These are phyloP conservation scores for Papilio polytes DNA, from an alignment of 1,140 invertebrate genomes.

Conservation along the genomic window DNA sequence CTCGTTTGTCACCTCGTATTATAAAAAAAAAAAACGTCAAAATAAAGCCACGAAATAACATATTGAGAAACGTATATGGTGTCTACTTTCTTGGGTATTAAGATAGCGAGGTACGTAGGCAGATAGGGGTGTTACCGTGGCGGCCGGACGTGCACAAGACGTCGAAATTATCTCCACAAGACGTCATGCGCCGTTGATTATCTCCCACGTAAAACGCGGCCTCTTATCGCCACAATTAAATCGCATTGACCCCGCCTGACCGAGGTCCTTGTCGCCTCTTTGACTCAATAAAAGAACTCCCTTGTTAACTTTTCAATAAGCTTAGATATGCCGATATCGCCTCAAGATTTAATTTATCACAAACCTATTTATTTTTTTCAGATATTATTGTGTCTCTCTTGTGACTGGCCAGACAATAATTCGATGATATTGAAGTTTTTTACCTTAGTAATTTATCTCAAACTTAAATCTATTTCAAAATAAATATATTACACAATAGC, in stretches of 20 bases:
- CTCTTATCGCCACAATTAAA: constrained; percentile 75
- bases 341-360: not conserved
- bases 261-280: constrained; percentile 57
- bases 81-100: not conserved
- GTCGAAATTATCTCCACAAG: constrained; percentile 61
- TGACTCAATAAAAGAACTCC: constrained; percentile 48
- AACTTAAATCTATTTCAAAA: not conserved
- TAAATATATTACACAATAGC: not conserved
- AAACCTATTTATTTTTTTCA: not conserved
- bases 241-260: constrained; percentile 68
- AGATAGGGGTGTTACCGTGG: constrained; percentile 30
- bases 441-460: not conserved
- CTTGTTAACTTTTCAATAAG: constrained; percentile 11
- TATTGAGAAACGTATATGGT: not conserved
- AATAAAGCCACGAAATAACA: too few species aligned
- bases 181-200: constrained; percentile 56
- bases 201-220: constrained; percentile 66
- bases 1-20: too few species aligned
- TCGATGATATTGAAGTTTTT: not conserved
- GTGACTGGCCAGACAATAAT: not conserved
- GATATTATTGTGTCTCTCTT: not conserved
- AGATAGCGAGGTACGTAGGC: not conserved
- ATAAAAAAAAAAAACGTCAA: too few species aligned
- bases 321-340: not conserved
- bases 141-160: constrained; percentile 59